Base-by-base conservation (phyloP, 1,140 invertebrate genomes). In the Drosophila littoralis region DNA sequence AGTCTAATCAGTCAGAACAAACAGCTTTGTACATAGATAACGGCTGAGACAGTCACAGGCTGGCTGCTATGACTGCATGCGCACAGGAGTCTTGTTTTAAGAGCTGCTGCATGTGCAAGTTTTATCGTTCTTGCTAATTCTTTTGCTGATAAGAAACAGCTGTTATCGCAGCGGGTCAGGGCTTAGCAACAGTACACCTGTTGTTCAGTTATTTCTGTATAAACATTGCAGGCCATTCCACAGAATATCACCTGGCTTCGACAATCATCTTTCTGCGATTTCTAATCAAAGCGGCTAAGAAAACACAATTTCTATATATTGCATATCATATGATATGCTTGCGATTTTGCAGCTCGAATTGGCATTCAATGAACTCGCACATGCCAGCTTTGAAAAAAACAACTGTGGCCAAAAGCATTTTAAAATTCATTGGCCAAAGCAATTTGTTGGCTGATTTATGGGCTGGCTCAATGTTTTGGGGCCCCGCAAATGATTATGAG, bases 351-450 rank as follows among this genome's bases (percentile, higher is more conserved):
- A 6, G 17, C 35, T 45, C 15, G 17, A 43, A 54, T 48, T 66
- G 51, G 28, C 63, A 54, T 66, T 66, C 63, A 46, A 55, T 66
- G 51, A 55, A 66, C 51, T 43, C 22, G 22, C 48, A 32, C 1
- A 36, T 10, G 35, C 3, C 22, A 48, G n/a, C 10, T 6, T n/a
- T 13, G 7, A 46, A 46, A 46, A 46, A 46, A 46, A n/a, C 10
- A 51, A 35, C 35, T 45, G 13, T 36, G 28, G 15, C 35, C 10
- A 22, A n/a, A 28, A 5, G 7, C 32, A 32, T 45, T 63, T 69
- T 70, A 58, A 66, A 57, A 75, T 75, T 75, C 66, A 71, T 45
- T 51, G 51, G 45, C 59, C 72, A 75, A 75, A 71, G 40, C 68
- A 36, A 59, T 64, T 75, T 75, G 59, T 40, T 64, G 32, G 32